Percentiles rank a stretch among this genome's conserved stretches.
phyloP scores from a whole-genome alignment of 35 echinoderm and acorn worm species.

The Hemicentrotus pulcherrimus region DNA sequence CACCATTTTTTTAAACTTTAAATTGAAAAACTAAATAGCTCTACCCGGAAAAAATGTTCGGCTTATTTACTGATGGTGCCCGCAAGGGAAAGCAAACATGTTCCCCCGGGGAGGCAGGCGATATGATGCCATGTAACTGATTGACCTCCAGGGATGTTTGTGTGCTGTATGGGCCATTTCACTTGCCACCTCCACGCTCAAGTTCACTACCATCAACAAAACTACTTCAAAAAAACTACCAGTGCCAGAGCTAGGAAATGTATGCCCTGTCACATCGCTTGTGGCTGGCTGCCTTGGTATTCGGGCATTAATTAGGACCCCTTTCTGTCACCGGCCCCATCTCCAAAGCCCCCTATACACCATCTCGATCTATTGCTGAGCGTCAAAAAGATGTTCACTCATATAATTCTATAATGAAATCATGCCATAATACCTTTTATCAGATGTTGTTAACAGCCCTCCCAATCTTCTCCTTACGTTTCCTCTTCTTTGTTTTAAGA shows the following conservation, averaged over 20 bases:
- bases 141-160: conserved; percentile 34
- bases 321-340: not conserved
- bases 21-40: no score
- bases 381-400: no score
- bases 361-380: not conserved
- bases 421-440: not conserved
- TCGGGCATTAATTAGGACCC: not conserved
- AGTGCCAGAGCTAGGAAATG: not conserved
- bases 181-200: conserved; percentile 51
- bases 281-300: not conserved
- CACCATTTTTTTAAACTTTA: no score
- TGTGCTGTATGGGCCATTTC: conserved; percentile 50
- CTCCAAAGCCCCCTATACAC: not conserved
- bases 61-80: not conserved
- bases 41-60: not conserved
- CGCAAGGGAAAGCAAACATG: conserved; percentile 9
- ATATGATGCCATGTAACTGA: conserved; percentile 24
- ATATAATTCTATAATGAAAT: not conserved
- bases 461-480: not conserved
- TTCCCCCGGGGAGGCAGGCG: not conserved
- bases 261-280: not conserved
- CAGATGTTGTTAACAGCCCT: not conserved
- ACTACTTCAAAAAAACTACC: not conserved
- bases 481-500: no score
- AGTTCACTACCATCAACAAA: conserved; percentile 53